Percentiles rank a stretch among this genome's conserved stretches.
phyloP scores from a whole-genome alignment of 2,113 vertebrate genomes.

The Pedionomus torquatus region DNA sequence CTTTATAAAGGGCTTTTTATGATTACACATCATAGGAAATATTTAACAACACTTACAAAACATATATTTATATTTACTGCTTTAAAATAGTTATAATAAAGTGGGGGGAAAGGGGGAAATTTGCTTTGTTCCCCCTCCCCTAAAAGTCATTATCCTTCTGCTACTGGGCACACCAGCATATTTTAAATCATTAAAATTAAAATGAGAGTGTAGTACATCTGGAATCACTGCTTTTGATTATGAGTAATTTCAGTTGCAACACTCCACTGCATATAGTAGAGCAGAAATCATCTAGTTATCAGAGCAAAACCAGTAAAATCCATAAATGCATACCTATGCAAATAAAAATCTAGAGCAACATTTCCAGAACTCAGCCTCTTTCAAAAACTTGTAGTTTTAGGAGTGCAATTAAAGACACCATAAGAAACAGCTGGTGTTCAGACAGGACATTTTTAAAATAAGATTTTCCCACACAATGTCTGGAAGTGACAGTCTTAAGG shows the following conservation, averaged over 20 bases:
- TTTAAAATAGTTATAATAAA: background rate
- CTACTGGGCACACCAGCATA: background rate
- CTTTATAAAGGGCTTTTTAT: background rate
- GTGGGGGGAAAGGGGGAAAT: fast-evolving
- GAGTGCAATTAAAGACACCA: background rate
- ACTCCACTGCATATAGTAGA: background rate
- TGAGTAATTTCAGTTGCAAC: background rate
- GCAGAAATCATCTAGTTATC: background rate
- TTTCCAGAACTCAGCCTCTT: background rate
- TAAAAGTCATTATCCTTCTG: background rate
- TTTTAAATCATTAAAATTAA: background rate
- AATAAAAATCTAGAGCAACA: background rate
- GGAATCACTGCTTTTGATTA: background rate
- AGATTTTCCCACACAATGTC: background rate
- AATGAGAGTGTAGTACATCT: background rate
- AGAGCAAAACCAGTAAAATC: background rate
- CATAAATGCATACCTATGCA: background rate
- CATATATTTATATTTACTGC: background rate
- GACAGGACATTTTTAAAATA: background rate
- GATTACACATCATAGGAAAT: fast-evolving
- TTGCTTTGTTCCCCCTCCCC: background rate
- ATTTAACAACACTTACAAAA: background rate
- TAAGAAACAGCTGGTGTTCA: background rate
- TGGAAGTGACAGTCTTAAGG: background rate
- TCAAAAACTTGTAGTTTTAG: background rate